These are phyloP conservation scores for Cyclopterus lumpus DNA, from an alignment of 2,797 vertebrate species.

Conservation along the genomic window DNA sequence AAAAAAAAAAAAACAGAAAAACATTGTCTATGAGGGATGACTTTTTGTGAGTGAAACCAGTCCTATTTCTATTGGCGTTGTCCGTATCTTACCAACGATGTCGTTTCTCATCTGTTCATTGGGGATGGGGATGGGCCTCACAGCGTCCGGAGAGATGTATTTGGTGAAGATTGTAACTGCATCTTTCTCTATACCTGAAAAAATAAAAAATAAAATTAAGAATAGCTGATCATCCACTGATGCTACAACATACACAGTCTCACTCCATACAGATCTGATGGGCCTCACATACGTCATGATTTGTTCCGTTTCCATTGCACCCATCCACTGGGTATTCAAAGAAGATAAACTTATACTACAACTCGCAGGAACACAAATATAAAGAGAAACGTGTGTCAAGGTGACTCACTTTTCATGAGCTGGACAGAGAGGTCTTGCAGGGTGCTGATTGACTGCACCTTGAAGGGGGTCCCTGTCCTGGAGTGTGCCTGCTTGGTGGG, in stretches of 20 bases:
- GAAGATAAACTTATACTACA: background rate
- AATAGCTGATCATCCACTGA: background rate
- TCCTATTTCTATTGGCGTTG: too few relatives aligned
- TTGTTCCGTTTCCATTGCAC: background rate
- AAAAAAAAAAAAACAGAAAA: conserved; percentile 15
- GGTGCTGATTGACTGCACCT: conserved; percentile 85
- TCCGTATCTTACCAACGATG: conserved; percentile 91
- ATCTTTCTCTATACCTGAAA: conserved; percentile 95
- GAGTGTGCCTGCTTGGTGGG: conserved; percentile 80
- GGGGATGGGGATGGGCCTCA: conserved; percentile 95
- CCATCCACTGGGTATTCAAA: background rate
- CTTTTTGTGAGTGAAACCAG: background rate
- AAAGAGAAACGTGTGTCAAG: background rate
- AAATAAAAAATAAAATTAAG: conserved; percentile 23
- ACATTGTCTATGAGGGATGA: background rate
- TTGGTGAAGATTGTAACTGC: conserved; percentile 98
- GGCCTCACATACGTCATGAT: background rate
- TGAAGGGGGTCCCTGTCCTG: conserved; percentile 85
- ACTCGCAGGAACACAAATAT: background rate
- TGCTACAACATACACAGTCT: background rate
- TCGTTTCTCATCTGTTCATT: conserved; percentile 96
- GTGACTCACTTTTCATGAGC: conserved; percentile 96
- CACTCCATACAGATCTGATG: background rate
- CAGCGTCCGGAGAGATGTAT: conserved; percentile 97
- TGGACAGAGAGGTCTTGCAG: conserved; percentile 91